Percentiles rank a stretch among this genome's conserved stretches.
Evolutionary conservation across 2,888 invertebrate genomes (phyloP).

Genomic region (Trichogramma dendrolimi): DNA sequence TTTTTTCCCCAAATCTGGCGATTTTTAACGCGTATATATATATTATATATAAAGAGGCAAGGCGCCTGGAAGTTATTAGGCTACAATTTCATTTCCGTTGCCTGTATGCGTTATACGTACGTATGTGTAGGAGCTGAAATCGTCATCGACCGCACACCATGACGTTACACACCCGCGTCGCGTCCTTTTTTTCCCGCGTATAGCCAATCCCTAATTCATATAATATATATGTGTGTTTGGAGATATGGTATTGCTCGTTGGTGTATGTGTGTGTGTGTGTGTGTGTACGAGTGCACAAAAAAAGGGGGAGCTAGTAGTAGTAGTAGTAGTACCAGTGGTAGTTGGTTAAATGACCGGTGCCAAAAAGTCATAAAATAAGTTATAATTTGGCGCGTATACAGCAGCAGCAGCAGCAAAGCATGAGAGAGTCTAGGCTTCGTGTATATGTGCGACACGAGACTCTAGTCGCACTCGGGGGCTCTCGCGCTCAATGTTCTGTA

Average conservation of each 20-base stretch:
- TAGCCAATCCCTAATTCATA: neutral
- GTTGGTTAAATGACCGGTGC: slow-evolving; percentile 51
- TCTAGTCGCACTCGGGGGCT: slow-evolving; percentile 47
- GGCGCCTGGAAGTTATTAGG: slow-evolving; percentile 47
- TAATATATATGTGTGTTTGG: too few relatives aligned
- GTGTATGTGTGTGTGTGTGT: too few relatives aligned
- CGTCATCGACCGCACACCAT: slow-evolving; percentile 30
- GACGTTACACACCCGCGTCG: slow-evolving; percentile 1
- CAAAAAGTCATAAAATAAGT: slow-evolving; percentile 54
- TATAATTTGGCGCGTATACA: slow-evolving; percentile 49
- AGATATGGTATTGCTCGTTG: too few relatives aligned
- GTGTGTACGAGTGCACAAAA: too few relatives aligned
- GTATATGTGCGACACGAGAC: slow-evolving; percentile 18
- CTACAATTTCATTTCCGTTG: slow-evolving; percentile 49
- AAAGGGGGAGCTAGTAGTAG: neutral
- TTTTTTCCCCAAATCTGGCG: slow-evolving; percentile 12
- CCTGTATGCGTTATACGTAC: too few relatives aligned
- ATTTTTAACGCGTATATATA: neutral
- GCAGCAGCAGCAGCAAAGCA: too few relatives aligned
- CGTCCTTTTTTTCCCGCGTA: neutral
- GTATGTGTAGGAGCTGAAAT: too few relatives aligned
- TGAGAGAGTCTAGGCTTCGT: too few relatives aligned
- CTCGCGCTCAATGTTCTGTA: slow-evolving; percentile 51
- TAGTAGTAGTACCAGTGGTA: slow-evolving; percentile 14
- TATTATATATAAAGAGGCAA: neutral